phyloP scores from a whole-genome alignment of 2,888 invertebrate species.

The Lochmaea capreae region DNA sequence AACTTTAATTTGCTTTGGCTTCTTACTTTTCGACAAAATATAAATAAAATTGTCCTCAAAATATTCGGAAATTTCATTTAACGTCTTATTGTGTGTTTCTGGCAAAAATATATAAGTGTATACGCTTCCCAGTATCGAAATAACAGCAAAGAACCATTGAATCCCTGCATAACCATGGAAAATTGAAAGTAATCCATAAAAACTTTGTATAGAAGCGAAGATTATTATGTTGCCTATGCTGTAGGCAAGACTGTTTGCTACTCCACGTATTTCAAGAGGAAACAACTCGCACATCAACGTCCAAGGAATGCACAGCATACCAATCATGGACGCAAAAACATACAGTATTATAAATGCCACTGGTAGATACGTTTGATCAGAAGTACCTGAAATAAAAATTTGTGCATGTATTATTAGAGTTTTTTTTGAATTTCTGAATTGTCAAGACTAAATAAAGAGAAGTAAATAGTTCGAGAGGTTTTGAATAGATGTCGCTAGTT shows the following conservation, averaged over 20 bases:
- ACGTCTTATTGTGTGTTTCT: conserved; percentile 67
- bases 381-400: conserved; percentile 52
- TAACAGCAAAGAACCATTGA: conserved; percentile 69
- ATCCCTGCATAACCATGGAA: conserved; percentile 67
- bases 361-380: conserved; percentile 64
- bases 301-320: conserved; percentile 73
- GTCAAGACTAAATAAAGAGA: too few relatives aligned
- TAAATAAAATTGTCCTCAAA: conserved; percentile 63
- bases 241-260: conserved; percentile 71
- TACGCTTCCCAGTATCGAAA: conserved; percentile 62
- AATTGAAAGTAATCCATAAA: conserved; percentile 58
- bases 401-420: background rate
- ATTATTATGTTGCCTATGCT: conserved; percentile 70
- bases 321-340: conserved; percentile 72
- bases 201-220: conserved; percentile 70
- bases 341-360: conserved; percentile 68
- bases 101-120: conserved; percentile 67
- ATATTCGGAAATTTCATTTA: conserved; percentile 67
- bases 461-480: too few relatives aligned
- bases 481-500: too few relatives aligned
- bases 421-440: too few relatives aligned
- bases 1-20: conserved; percentile 16
- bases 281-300: conserved; percentile 75
- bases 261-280: conserved; percentile 71
- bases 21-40: conserved; percentile 48